Evolutionary conservation across 2,113 vertebrate genomes (phyloP), one percentile per base, ranked within the genome.

Genomic region (Panthera tigris): DNA sequence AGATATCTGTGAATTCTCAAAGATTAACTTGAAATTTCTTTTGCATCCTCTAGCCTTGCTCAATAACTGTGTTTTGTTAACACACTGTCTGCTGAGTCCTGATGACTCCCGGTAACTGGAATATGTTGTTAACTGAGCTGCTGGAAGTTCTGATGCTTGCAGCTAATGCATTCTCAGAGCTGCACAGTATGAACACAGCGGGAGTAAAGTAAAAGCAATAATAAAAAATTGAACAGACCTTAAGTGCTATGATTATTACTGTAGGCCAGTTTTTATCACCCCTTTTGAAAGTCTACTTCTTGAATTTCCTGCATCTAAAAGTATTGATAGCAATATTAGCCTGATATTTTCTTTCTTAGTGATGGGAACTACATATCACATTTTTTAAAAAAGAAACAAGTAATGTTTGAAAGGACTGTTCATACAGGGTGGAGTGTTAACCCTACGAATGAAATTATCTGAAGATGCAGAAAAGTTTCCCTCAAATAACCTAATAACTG

Each of bases 171-270:
- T 97, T 98, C 97, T 98, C 94, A 85, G 95, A 98, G 93, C 7
- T 16, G 33, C 97, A 98, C 97, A 96, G 97, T 97, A 95, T 86
- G 97, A 98, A 94, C 98, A 97, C 98, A 99, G 98, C 12, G 15
- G 97, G 98, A 94, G 84, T 84, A 96, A 98, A 98, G 89, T 98
- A 98, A 99, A 99, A 98, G 97, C 98, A 99, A 98, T 98, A 98
- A 98, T 98, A 99, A 99, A 98, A 98, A 98, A 98, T 98, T 98
- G 98, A 99, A 98, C 97, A 96, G 52, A 87, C 33, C 74, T 98
- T 98, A 98, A 98, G 98, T 96, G 91, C 97, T 98, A 95, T 98
- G 95, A 98, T 99, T 99, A 98, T 98, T 98, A 93, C 95, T 98
- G 83, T 95, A 92, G 97, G 96, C 65, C 97, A 97, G 57, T 98